phyloP scores from a whole-genome alignment of 2,888 invertebrate genomes.

The Phengaris alcon region DNA sequence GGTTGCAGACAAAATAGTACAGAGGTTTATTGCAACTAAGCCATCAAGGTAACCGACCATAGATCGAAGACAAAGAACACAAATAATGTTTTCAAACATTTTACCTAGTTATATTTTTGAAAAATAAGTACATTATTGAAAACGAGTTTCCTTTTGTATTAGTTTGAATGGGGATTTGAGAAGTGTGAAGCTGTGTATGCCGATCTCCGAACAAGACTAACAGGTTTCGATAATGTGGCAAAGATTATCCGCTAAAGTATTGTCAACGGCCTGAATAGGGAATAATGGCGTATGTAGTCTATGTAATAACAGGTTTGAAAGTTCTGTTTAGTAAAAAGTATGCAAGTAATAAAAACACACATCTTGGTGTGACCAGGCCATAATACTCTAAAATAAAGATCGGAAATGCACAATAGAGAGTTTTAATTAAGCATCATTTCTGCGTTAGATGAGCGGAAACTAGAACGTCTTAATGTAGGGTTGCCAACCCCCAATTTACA shows the following conservation, averaged over 20 bases:
- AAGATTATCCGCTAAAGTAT: slow-evolving; percentile 39
- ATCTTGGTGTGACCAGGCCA: no score
- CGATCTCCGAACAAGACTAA: slow-evolving; percentile 22
- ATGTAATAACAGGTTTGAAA: not conserved
- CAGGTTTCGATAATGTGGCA: slow-evolving; percentile 28
- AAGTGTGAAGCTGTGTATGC: not conserved
- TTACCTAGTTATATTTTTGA: not conserved
- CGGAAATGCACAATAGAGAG: no score
- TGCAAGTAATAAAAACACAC: not conserved
- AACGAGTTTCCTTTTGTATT: slow-evolving; percentile 8
- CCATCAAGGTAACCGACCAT: not conserved
- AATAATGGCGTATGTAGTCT: slow-evolving; percentile 33
- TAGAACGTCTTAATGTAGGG: no score
- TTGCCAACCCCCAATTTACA: no score
- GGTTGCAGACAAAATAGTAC: no score
- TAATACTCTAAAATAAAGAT: no score
- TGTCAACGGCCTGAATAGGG: slow-evolving; percentile 24
- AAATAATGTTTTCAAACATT: not conserved
- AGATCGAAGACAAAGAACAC: not conserved
- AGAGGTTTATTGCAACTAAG: no score
- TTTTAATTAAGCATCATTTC: no score
- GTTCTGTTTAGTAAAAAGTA: not conserved
- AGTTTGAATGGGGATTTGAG: slow-evolving; percentile 15
- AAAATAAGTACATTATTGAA: not conserved
- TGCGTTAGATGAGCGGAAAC: no score